phyloP scores from a whole-genome alignment of 92 coral and sea anemone genomes.

The Muricea muricata region DNA sequence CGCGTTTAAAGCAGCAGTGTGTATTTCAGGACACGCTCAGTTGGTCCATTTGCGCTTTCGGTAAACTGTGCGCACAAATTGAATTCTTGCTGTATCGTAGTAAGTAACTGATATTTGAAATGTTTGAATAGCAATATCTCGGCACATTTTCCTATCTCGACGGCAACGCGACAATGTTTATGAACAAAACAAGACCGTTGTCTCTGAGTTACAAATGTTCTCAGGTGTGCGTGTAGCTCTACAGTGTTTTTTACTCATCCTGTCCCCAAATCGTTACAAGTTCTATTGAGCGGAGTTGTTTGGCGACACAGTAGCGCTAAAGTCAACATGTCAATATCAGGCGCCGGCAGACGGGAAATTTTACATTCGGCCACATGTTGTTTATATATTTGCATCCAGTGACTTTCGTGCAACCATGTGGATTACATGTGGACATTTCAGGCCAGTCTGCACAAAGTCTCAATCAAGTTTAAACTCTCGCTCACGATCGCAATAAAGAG shows the following conservation, averaged over 20 bases:
- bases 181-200: neutral
- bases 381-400: too few species aligned
- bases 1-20: slow-evolving; percentile 20
- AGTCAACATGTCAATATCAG: neutral
- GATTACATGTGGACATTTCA: too few species aligned
- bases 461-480: too few species aligned
- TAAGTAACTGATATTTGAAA: neutral
- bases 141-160: neutral
- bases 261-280: too few species aligned
- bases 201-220: neutral
- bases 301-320: neutral
- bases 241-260: too few species aligned
- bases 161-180: neutral
- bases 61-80: slow-evolving; percentile 6
- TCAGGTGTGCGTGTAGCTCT: too few species aligned
- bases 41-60: slow-evolving; percentile 1
- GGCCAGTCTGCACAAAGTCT: too few species aligned
- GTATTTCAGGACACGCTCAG: neutral
- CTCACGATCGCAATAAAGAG: too few species aligned
- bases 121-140: neutral
- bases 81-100: neutral
- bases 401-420: too few species aligned
- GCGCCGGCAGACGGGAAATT: neutral
- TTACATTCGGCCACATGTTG: too few species aligned
- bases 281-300: too few species aligned